phyloP scores from a whole-genome alignment of 1,140 invertebrate species.

The Helicoverpa armigera region DNA sequence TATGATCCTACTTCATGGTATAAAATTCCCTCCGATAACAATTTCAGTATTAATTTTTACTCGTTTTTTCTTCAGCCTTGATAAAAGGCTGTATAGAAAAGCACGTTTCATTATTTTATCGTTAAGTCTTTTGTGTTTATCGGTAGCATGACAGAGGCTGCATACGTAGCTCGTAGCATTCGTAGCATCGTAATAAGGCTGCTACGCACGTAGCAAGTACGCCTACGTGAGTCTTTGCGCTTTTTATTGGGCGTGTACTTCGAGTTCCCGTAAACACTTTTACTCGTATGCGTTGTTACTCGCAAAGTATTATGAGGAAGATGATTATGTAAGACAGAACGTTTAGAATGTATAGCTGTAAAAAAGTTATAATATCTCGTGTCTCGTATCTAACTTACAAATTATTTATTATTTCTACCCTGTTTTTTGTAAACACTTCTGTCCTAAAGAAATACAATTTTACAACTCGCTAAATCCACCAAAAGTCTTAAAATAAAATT shows the following conservation, averaged over 20 bases:
- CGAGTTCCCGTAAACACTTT: too few relatives aligned
- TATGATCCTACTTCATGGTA: background rate
- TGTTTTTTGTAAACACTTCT: background rate
- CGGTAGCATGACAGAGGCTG: background rate
- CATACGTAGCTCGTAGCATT: background rate
- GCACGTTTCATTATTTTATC: too few relatives aligned
- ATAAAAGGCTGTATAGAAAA: too few relatives aligned
- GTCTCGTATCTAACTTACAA: background rate
- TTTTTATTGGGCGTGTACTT: too few relatives aligned
- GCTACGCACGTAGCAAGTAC: background rate
- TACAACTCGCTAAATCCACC: background rate
- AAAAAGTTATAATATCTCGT: too few relatives aligned
- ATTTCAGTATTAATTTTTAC: too few relatives aligned
- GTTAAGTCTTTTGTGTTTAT: too few relatives aligned
- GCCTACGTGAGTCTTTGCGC: background rate
- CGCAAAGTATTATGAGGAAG: too few relatives aligned
- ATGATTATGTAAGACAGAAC: too few relatives aligned
- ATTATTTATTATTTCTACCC: background rate
- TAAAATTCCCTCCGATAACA: too few relatives aligned
- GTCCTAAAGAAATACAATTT: background rate
- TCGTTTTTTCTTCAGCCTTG: too few relatives aligned
- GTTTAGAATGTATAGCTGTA: background rate
- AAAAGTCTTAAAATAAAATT: slow-evolving; percentile 1
- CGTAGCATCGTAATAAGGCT: background rate
- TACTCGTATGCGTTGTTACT: too few relatives aligned